Conservation (phyloP, 2,113 vertebrate species). For the Xenopus laevis region DNA sequence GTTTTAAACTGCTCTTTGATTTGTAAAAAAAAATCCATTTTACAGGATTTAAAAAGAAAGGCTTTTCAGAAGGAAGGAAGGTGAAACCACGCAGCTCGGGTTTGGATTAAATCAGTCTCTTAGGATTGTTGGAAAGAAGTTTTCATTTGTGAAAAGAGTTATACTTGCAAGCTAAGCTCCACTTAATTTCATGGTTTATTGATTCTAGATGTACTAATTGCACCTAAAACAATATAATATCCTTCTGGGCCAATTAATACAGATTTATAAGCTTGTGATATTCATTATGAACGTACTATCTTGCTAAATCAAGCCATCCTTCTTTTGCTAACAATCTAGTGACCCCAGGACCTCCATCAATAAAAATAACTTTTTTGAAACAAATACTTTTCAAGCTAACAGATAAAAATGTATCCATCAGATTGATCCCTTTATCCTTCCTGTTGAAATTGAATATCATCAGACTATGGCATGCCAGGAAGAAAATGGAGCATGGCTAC, state of each 20-base stretch:
- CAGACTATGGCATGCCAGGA: too few relatives aligned
- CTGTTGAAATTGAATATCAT: too few relatives aligned
- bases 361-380: too few relatives aligned
- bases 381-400: too few relatives aligned
- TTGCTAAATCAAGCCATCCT: too few relatives aligned
- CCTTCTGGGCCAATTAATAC: conserved; percentile 22
- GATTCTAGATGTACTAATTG: conserved; percentile 26
- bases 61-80: background rate
- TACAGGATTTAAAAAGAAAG: background rate
- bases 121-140: conserved; percentile 23
- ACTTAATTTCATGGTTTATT: conserved; percentile 35
- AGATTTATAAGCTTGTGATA: conserved; percentile 13
- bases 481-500: too few relatives aligned
- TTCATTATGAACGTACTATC: too few relatives aligned
- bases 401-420: too few relatives aligned
- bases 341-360: too few relatives aligned
- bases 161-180: conserved; percentile 21
- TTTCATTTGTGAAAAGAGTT: conserved; percentile 27
- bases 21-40: background rate
- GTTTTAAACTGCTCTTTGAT: conserved; percentile 15
- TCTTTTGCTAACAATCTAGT: too few relatives aligned
- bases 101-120: conserved; percentile 31
- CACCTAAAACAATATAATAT: conserved; percentile 23
- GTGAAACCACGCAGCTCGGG: conserved; percentile 5
- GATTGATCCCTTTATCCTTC: too few relatives aligned